phyloP scores from a whole-genome alignment of 1,140 invertebrate genomes.

The Thalassaphorura encarpata region DNA sequence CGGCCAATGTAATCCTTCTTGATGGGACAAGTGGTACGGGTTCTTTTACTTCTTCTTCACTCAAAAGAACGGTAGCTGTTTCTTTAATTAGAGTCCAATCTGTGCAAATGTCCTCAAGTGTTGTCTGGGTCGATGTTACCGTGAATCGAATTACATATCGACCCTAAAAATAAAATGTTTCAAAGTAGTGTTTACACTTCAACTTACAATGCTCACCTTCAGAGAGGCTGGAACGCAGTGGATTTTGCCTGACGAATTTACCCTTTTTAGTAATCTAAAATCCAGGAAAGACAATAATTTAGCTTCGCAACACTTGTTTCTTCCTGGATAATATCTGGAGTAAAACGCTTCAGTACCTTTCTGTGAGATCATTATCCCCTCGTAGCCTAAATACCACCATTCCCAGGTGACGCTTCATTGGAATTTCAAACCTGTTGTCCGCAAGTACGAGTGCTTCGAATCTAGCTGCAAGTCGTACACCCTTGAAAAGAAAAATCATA shows the following conservation, averaged over 20 bases:
- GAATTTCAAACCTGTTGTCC: slow-evolving; percentile 80
- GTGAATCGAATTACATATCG: slow-evolving; percentile 89
- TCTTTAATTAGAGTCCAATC: slow-evolving; percentile 45
- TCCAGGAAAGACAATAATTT: slow-evolving; percentile 28
- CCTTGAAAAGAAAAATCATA: slow-evolving; percentile 39
- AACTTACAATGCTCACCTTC: slow-evolving; percentile 43
- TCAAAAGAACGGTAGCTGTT: slow-evolving; percentile 35
- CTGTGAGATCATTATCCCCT: slow-evolving; percentile 71
- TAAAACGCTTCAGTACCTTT: slow-evolving; percentile 42
- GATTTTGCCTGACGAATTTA: slow-evolving; percentile 73
- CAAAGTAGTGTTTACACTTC: slow-evolving; percentile 6
- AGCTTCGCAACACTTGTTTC: neutral
- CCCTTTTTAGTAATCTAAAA: slow-evolving; percentile 57
- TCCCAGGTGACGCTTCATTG: slow-evolving; percentile 75
- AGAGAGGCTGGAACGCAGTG: slow-evolving; percentile 88
- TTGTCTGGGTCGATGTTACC: slow-evolving; percentile 82
- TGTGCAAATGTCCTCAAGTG: slow-evolving; percentile 63
- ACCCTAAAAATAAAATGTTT: slow-evolving; percentile 40
- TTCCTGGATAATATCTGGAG: neutral
- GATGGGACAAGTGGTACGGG: slow-evolving; percentile 38
- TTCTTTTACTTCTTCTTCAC: slow-evolving; percentile 30
- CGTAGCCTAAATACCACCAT: slow-evolving; percentile 86
- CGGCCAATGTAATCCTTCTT: slow-evolving; percentile 40
- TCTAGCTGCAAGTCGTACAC: slow-evolving; percentile 73
- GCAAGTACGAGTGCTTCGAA: slow-evolving; percentile 73